These are phyloP conservation scores for Drosophila nigricruria DNA, from an alignment of 2,888 invertebrate species.

Conservation along the genomic window DNA sequence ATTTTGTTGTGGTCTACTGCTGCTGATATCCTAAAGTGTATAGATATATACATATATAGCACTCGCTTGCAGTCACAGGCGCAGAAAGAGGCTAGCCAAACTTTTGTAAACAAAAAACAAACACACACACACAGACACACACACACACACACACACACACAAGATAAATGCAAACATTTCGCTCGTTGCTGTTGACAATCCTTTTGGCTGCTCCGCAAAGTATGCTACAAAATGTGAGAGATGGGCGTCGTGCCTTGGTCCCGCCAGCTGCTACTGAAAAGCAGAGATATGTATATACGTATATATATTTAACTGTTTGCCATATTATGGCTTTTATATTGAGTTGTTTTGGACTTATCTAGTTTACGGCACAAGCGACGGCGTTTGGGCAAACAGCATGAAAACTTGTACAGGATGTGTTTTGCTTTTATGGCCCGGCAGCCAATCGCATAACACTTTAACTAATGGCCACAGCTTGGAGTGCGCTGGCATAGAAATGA, in stretches of 20 bases:
- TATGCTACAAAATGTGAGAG: slow-evolving; percentile 44
- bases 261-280: background rate
- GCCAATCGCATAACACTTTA: slow-evolving; percentile 50
- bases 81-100: slow-evolving; percentile 40
- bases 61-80: slow-evolving; percentile 40
- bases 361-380: slow-evolving; percentile 66
- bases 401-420: slow-evolving; percentile 49
- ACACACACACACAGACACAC: slow-evolving; percentile 7
- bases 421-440: slow-evolving; percentile 55
- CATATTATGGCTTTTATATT: slow-evolving; percentile 81
- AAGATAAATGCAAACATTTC: slow-evolving; percentile 57
- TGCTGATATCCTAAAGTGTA: slow-evolving; percentile 29
- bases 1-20: slow-evolving; percentile 49
- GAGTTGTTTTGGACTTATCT: slow-evolving; percentile 82
- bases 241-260: slow-evolving; percentile 13
- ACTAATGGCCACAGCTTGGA: slow-evolving; percentile 21
- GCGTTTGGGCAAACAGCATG: slow-evolving; percentile 54
- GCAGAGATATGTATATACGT: slow-evolving; percentile 32
- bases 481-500: slow-evolving; percentile 29
- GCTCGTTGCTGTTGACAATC: slow-evolving; percentile 70
- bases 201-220: slow-evolving; percentile 45
- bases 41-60: slow-evolving; percentile 12
- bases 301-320: slow-evolving; percentile 73
- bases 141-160: slow-evolving; percentile 35
- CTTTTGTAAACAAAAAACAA: slow-evolving; percentile 63